These are phyloP conservation scores for Eupristina koningsbergeri DNA, from an alignment of 1,140 invertebrate genomes.

Conservation along the genomic window DNA sequence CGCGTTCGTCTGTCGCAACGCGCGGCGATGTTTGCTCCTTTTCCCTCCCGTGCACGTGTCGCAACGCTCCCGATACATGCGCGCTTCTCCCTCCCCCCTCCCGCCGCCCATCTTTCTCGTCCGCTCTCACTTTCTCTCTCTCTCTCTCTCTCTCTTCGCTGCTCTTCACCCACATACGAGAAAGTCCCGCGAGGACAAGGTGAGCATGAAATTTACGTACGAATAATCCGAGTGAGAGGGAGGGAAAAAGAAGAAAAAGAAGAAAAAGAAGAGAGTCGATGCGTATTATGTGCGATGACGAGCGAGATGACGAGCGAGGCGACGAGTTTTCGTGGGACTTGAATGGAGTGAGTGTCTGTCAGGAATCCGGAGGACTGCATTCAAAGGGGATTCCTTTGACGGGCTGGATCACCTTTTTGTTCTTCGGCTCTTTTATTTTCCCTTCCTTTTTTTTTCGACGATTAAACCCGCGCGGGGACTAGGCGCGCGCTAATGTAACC, in stretches of 20 bases:
- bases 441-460: background rate
- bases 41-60: background rate
- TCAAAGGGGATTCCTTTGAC: background rate
- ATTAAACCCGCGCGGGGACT: background rate
- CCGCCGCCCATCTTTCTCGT: background rate
- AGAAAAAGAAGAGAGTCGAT: background rate
- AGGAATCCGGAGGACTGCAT: background rate
- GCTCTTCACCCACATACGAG: conserved; percentile 45
- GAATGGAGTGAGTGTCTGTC: conserved; percentile 7
- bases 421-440: too few relatives aligned
- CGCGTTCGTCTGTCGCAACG: conserved; percentile 14
- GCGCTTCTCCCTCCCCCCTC: background rate
- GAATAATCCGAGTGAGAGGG: background rate
- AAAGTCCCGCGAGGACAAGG: conserved; percentile 36
- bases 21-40: too few relatives aligned
- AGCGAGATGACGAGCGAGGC: conserved; percentile 22
- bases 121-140: background rate
- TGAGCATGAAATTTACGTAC: conserved; percentile 28
- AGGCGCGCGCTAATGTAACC: background rate
- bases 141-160: conserved; percentile 8
- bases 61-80: background rate
- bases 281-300: conserved; percentile 24
- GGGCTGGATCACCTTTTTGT: background rate
- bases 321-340: conserved; percentile 11
- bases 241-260: conserved; percentile 1